Percentiles rank a stretch among this genome's conserved stretches.
Evolutionary conservation across 2,113 vertebrate species (phyloP).

Genomic region (Hucho hucho): DNA sequence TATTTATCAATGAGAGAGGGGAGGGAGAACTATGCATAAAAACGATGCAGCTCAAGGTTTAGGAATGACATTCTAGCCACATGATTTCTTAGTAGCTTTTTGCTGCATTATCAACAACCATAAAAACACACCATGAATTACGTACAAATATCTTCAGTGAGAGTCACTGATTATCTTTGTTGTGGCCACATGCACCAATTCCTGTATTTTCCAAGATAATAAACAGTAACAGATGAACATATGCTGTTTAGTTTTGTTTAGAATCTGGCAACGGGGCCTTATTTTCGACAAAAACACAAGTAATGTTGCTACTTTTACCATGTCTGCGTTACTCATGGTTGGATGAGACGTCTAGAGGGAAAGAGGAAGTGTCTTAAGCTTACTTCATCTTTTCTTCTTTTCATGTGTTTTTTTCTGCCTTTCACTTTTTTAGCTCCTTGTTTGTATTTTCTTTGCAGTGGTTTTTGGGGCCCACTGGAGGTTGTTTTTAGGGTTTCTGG

Average conservation of each 20-base stretch:
- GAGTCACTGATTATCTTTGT: not conserved
- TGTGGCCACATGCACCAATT: not conserved
- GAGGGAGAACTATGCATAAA: not conserved
- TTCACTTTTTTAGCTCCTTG: not conserved
- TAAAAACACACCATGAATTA: too few species aligned
- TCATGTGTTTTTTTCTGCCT: not conserved
- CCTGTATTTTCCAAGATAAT: not conserved
- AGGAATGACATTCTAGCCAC: not conserved
- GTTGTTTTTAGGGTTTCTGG: constrained; percentile 6
- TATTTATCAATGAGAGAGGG: not conserved
- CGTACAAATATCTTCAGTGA: too few species aligned
- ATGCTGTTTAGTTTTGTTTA: constrained; percentile 2
- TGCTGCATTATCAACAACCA: too few species aligned
- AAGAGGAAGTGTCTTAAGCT: not conserved
- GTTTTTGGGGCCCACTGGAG: not conserved
- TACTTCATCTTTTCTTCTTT: not conserved
- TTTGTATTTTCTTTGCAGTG: constrained; percentile 17
- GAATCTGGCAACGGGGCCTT: not conserved
- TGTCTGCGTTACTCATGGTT: not conserved
- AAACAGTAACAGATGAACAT: constrained; percentile 10
- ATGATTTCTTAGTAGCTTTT: too few species aligned
- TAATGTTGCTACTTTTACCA: not conserved
- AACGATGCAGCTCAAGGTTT: not conserved
- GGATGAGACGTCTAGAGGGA: not conserved
- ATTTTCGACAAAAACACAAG: not conserved